These are phyloP conservation scores for Leptodirus hochenwartii DNA, from an alignment of 2,888 invertebrate species.

Conservation along the genomic window DNA sequence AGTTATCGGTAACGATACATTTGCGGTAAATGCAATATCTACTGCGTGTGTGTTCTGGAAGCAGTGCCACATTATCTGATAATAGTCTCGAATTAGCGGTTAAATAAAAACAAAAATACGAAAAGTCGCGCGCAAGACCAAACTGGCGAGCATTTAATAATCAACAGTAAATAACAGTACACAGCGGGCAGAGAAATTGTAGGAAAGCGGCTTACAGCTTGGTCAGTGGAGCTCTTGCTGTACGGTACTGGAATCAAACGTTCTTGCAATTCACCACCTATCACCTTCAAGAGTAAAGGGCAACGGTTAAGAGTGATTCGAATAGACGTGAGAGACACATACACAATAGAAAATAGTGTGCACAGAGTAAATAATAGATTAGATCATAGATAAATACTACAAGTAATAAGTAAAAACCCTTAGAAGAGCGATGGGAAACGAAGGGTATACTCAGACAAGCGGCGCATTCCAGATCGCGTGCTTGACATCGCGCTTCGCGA, in stretches of 20 bases:
- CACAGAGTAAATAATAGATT: slow-evolving; percentile 29
- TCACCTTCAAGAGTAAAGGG: slow-evolving; percentile 94
- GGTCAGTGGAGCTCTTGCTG: slow-evolving; percentile 99
- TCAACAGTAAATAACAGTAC: background rate
- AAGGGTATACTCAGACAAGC: too few species aligned
- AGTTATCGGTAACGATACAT: too few species aligned
- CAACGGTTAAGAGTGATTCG: slow-evolving; percentile 34
- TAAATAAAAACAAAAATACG: too few species aligned
- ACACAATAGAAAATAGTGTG: slow-evolving; percentile 30
- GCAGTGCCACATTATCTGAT: too few species aligned
- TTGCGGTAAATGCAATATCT: too few species aligned
- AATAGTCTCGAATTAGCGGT: too few species aligned
- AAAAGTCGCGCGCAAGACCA: too few species aligned
- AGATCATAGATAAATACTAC: slow-evolving; percentile 28
- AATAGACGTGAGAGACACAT: slow-evolving; percentile 34
- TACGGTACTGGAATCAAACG: slow-evolving; percentile 99
- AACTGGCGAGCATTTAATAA: too few species aligned
- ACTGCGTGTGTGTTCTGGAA: too few species aligned
- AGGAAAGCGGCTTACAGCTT: slow-evolving; percentile 91
- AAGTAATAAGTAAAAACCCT: slow-evolving; percentile 11
- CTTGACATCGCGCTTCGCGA: too few species aligned
- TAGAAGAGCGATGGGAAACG: slow-evolving; percentile 16
- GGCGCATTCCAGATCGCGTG: too few species aligned
- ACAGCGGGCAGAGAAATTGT: slow-evolving; percentile 16
- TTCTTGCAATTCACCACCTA: slow-evolving; percentile 99